Conservation (phyloP, 2,888 invertebrate species). For the Melieria picta region DNA sequence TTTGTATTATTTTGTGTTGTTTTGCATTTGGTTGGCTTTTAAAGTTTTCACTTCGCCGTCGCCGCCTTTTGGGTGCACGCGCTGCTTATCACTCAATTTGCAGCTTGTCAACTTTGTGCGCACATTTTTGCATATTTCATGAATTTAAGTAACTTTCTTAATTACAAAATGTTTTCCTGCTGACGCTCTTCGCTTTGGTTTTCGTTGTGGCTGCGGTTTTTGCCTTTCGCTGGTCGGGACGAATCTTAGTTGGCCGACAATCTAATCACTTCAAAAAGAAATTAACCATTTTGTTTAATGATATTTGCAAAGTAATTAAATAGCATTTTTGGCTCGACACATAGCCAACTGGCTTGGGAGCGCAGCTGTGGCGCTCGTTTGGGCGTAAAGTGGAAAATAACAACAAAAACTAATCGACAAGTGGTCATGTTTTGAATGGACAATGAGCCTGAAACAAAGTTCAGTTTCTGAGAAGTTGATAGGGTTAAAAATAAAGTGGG, state of each 20-base stretch:
- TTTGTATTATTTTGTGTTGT: too few relatives aligned
- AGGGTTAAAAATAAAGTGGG: too few relatives aligned
- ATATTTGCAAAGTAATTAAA: conserved; percentile 10
- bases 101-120: conserved; percentile 22
- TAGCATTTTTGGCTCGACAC: conserved; percentile 2
- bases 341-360: not conserved
- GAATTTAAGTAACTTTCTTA: conserved; percentile 15
- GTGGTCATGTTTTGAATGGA: too few relatives aligned
- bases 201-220: not conserved
- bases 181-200: conserved; percentile 3
- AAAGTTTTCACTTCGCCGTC: too few relatives aligned
- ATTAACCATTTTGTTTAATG: conserved; percentile 14
- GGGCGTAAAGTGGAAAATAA: too few relatives aligned
- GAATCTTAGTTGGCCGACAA: conserved; percentile 8
- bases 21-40: too few relatives aligned
- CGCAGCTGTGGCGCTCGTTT: too few relatives aligned
- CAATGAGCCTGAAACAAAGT: too few relatives aligned
- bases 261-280: conserved; percentile 19
- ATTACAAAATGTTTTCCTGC: conserved; percentile 15
- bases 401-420: too few relatives aligned
- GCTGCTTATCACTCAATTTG: conserved; percentile 40
- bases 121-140: conserved; percentile 13
- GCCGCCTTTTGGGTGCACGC: not conserved
- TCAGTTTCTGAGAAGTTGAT: too few relatives aligned
- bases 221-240: not conserved